These are phyloP conservation scores for Thamnaconus septentrionalis DNA, from an alignment of 2,113 vertebrate genomes.

Conservation along the genomic window DNA sequence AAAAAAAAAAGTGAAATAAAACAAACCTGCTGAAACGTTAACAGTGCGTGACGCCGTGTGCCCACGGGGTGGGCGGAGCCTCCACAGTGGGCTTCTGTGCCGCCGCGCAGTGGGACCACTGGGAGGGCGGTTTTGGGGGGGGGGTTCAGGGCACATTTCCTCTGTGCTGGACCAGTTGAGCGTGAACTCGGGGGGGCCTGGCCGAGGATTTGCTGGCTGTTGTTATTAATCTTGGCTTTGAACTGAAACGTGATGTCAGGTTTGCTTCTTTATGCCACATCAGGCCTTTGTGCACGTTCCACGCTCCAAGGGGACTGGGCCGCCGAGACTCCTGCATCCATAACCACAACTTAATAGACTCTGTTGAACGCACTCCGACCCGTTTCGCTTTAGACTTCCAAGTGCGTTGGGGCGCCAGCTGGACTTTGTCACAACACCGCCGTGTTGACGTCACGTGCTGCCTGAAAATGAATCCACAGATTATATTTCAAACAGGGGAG, in stretches of 20 bases:
- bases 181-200: slow-evolving; percentile 50
- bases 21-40: slow-evolving; percentile 63
- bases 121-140: slow-evolving; percentile 24
- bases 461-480: too few species aligned
- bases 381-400: too few species aligned
- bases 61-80: slow-evolving; percentile 17
- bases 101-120: slow-evolving; percentile 8
- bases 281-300: slow-evolving; percentile 20
- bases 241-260: slow-evolving; percentile 39
- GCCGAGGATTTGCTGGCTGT: slow-evolving; percentile 36
- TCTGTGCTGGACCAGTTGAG: slow-evolving; percentile 55
- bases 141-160: slow-evolving; percentile 37
- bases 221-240: slow-evolving; percentile 58
- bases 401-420: too few species aligned
- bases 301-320: slow-evolving; percentile 13
- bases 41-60: slow-evolving; percentile 37
- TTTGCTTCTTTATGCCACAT: slow-evolving; percentile 45
- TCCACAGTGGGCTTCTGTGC: slow-evolving; percentile 48
- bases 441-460: too few species aligned
- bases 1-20: slow-evolving; percentile 41
- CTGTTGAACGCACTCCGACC: too few species aligned
- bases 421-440: too few species aligned
- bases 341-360: too few species aligned
- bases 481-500: too few species aligned
- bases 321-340: too few species aligned